Evolutionary conservation across 2,888 invertebrate species (phyloP).

Genomic region (Pyrgus malvae): DNA sequence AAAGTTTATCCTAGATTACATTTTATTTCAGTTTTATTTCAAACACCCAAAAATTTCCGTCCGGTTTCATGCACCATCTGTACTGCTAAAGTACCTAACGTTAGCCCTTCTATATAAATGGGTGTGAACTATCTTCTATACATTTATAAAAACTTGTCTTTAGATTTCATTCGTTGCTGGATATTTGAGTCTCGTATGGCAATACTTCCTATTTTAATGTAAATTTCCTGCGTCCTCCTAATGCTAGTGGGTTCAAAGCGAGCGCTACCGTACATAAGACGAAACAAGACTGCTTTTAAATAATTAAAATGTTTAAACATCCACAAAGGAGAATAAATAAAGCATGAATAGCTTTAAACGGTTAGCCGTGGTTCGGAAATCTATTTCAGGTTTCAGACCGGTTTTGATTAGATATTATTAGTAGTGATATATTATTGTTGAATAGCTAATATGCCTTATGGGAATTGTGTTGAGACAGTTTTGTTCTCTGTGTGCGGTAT

Average conservation of each 20-base stretch:
- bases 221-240: slow-evolving; percentile 6
- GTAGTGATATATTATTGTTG: slow-evolving; percentile 15
- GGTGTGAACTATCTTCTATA: slow-evolving; percentile 21
- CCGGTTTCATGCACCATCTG: slow-evolving; percentile 26
- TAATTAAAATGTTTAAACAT: slow-evolving; percentile 20
- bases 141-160: background rate
- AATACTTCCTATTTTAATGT: slow-evolving; percentile 12
- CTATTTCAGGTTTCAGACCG: background rate
- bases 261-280: slow-evolving; percentile 28
- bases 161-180: background rate
- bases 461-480: slow-evolving; percentile 15
- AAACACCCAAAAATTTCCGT: slow-evolving; percentile 26
- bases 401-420: slow-evolving; percentile 7
- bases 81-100: slow-evolving; percentile 11
- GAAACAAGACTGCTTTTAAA: slow-evolving; percentile 26
- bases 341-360: slow-evolving; percentile 9
- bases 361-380: slow-evolving; percentile 5
- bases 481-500: slow-evolving; percentile 34
- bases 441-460: slow-evolving; percentile 10
- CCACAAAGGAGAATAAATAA: slow-evolving; percentile 3
- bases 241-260: slow-evolving; percentile 25
- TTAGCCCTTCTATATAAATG: slow-evolving; percentile 16
- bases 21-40: slow-evolving; percentile 4
- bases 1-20: slow-evolving; percentile 5
- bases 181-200: background rate